phyloP scores from a whole-genome alignment of 2,888 invertebrate genomes.

The Drymonia ruficornis region DNA sequence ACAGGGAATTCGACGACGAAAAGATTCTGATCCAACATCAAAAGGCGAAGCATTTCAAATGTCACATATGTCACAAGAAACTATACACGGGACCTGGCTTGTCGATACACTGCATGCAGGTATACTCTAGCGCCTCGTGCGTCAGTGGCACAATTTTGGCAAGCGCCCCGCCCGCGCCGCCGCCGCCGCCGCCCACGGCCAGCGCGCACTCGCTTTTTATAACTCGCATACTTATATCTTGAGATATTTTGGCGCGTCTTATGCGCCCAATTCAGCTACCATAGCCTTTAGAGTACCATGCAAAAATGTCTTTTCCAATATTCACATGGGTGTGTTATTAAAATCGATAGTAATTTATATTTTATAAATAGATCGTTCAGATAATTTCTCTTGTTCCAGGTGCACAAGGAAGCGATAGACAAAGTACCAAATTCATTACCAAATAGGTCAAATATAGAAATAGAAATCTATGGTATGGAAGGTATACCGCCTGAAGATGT shows the following conservation, averaged over 20 bases:
- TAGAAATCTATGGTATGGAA: conserved; percentile 99
- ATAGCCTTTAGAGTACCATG: conserved; percentile 57
- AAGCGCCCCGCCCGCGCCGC: conserved; percentile 61
- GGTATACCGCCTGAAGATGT: conserved; percentile 98
- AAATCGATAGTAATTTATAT: not conserved
- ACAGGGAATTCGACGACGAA: conserved; percentile 99
- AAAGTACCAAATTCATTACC: conserved; percentile 99
- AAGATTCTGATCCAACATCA: conserved; percentile 99
- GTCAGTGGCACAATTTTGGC: conserved; percentile 63
- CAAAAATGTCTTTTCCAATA: conserved; percentile 55
- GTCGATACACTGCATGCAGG: conserved; percentile 99
- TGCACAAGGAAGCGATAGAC: conserved; percentile 99
- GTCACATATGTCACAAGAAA: conserved; percentile 99
- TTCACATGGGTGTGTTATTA: conserved; percentile 43
- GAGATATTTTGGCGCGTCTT: conserved; percentile 74
- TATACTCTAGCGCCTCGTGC: conserved; percentile 70
- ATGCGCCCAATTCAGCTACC: conserved; percentile 55
- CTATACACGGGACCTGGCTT: conserved; percentile 99
- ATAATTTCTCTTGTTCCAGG: conserved; percentile 82
- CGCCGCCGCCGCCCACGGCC: conserved; percentile 64
- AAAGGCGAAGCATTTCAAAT: conserved; percentile 99
- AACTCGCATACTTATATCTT: conserved; percentile 60
- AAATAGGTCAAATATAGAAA: conserved; percentile 98
- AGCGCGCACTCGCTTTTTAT: conserved; percentile 69
- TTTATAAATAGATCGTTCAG: not conserved